Evolutionary conservation across 53 echinoderm and acorn worm species (phyloP), one percentile per base, ranked within the genome.

Genomic region (Zoroaster sp.): DNA sequence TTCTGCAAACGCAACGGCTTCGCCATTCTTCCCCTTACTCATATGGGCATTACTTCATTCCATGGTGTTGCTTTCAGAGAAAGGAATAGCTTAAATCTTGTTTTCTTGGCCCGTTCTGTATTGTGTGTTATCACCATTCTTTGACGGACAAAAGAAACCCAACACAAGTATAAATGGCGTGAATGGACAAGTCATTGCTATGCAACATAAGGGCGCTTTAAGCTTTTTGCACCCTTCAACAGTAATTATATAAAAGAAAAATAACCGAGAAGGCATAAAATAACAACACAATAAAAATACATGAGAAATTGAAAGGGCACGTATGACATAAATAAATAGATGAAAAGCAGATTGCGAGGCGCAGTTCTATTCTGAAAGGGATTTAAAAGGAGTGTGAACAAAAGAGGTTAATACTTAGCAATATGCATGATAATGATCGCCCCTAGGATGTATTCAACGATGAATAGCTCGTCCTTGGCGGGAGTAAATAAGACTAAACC

Each of bases 401-500:
- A 88, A 83, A 83, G 25, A 11, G 79, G 90, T 73, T 90, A 90
- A 90, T 90, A 83, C 90, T 43, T 63, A 25, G 52, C 45, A 83
- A 81, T 90, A 83, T 90, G 90, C 90, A 90, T 90, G 73, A 90
- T 65, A 90, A 90, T 73, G 35, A 81, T 21, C 14, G 83, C 59
- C 81, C 44, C 13, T 35, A 75, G 85, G 66, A 65, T 35, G 67
- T 87, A 73, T 78, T 59, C 70, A 80, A 72, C 32, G 34, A 7
- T 77, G 69, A 72, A 80, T 79, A 35, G 66, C 74, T 49, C 87
- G 87, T 66, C 90, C 90, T 87, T 87, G 90, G 87, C 80, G 72
- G 86, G 71, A 89, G 81, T 87, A 90, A 93, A 93, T 73, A 87
- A 66, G 80, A 80, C 67, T 87, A 87, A 93, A 90, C 76, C 73